Percentiles rank a stretch among this genome's conserved stretches.
These are phyloP conservation scores for Mirza zaza DNA, from an alignment of 2,113 vertebrate species.

Conservation along the genomic window DNA sequence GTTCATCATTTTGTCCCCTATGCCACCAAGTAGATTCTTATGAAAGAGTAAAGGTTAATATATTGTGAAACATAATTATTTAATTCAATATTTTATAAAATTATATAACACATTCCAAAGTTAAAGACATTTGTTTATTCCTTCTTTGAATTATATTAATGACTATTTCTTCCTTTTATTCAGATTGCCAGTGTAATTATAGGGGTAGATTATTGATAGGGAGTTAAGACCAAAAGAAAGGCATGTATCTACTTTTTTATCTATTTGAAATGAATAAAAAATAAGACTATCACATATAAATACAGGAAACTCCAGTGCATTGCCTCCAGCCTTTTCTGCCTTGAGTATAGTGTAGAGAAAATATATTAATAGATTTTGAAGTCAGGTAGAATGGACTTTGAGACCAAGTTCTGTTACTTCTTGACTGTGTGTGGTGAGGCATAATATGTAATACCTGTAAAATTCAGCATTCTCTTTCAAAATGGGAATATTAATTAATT, in stretches of 20 bases:
- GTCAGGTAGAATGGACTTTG: neutral
- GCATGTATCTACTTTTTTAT: neutral
- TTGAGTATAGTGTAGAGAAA: neutral
- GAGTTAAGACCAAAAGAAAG: neutral
- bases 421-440: neutral
- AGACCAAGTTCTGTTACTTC: neutral
- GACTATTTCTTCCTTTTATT: neutral
- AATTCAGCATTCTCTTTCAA: conserved; percentile 13
- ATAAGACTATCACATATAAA: neutral
- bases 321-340: neutral
- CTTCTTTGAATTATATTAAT: neutral
- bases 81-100: neutral
- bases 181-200: neutral
- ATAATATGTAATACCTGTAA: neutral
- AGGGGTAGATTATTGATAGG: neutral
- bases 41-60: neutral
- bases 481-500: conserved; percentile 31
- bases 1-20: neutral
- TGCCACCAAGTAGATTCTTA: neutral
- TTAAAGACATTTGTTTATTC: neutral
- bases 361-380: neutral
- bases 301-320: neutral
- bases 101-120: neutral
- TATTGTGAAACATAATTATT: neutral
- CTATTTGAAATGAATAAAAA: neutral